Evolutionary conservation across 2,113 vertebrate species (phyloP).

Genomic region (Choloepus hoffmanni): DNA sequence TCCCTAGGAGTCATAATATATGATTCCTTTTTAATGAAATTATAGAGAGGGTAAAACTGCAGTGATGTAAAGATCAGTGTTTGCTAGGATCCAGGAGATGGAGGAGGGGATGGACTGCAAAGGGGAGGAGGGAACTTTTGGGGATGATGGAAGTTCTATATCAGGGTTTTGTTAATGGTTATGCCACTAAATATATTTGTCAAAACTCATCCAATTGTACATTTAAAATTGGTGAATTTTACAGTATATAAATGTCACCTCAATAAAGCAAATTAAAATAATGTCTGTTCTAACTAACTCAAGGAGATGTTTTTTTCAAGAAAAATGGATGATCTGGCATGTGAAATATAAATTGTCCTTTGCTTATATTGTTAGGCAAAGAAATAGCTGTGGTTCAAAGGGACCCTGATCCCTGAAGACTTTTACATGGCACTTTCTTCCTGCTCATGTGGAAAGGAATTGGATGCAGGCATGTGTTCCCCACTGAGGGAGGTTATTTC

Average conservation of each 20-base stretch:
- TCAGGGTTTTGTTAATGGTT: not conserved
- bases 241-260: not conserved
- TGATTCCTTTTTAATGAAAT: not conserved
- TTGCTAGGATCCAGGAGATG: not conserved
- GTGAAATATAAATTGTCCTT: not conserved
- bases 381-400: not conserved
- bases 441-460: conserved; percentile 47
- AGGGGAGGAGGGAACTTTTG: not conserved
- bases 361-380: not conserved
- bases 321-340: not conserved
- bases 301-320: not conserved
- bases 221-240: not conserved
- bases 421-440: conserved; percentile 56
- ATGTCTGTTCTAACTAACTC: not conserved
- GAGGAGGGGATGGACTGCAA: not conserved
- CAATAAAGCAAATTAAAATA: conserved; percentile 8
- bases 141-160: not conserved
- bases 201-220: not conserved
- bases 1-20: not conserved
- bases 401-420: not conserved
- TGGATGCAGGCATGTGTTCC: conserved; percentile 56
- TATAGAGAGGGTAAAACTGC: not conserved
- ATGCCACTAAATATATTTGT: not conserved
- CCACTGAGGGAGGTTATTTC: conserved; percentile 30
- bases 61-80: not conserved